phyloP scores from a whole-genome alignment of 2,797 vertebrate species.

The Aeoliscus strigatus region DNA sequence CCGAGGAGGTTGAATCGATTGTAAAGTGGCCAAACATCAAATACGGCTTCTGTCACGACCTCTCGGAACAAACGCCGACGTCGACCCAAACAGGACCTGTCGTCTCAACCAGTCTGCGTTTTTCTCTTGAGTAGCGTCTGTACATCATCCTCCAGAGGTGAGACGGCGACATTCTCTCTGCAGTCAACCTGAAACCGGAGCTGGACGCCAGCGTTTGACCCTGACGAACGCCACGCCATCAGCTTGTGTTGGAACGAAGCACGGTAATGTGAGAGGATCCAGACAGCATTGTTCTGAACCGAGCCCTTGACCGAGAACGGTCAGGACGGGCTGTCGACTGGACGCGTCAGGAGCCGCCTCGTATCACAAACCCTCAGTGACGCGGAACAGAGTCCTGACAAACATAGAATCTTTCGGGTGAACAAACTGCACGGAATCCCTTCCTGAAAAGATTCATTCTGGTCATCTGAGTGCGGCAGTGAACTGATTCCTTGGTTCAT shows the following conservation, averaged over 20 bases:
- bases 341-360: slow-evolving; percentile 22
- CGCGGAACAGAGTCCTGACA: no score
- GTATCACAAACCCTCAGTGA: slow-evolving; percentile 29
- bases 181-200: slow-evolving; percentile 61
- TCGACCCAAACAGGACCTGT: no score
- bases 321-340: slow-evolving; percentile 23
- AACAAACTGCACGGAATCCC: no score
- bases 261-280: slow-evolving; percentile 69
- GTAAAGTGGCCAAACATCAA: no score
- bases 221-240: slow-evolving; percentile 61
- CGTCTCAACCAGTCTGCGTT: no score
- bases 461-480: no score
- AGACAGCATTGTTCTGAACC: slow-evolving; percentile 61
- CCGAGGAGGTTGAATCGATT: no score
- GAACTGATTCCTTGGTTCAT: no score
- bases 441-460: no score
- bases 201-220: slow-evolving; percentile 56
- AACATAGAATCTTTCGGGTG: no score
- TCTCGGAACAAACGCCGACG: no score
- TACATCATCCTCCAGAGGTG: slow-evolving; percentile 14
- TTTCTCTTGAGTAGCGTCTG: background rate
- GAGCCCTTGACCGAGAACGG: slow-evolving; percentile 64
- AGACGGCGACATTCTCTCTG: slow-evolving; percentile 50
- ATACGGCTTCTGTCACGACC: no score
- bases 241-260: slow-evolving; percentile 67